phyloP scores from a whole-genome alignment of 2,888 invertebrate genomes.

The Hybos culiciformis region DNA sequence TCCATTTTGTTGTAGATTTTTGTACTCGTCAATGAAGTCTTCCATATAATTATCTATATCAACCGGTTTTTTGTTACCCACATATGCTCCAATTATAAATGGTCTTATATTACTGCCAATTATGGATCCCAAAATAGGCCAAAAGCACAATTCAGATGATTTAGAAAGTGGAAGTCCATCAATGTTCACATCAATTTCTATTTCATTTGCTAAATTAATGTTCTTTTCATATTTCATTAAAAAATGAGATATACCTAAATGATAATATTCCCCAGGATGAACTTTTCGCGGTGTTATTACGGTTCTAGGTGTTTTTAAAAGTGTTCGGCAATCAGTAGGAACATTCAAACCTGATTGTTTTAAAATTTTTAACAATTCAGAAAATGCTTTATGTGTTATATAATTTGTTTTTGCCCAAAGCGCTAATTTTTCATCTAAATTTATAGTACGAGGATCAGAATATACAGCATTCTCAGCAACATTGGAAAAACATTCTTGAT shows the following conservation, averaged over 20 bases:
- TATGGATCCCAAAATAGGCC: conserved; percentile 2
- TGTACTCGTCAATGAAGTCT: background rate
- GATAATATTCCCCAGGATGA: background rate
- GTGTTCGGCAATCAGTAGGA: background rate
- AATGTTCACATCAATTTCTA: conserved; percentile 3
- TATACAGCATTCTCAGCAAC: background rate
- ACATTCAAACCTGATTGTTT: background rate
- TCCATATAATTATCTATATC: background rate
- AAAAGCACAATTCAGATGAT: conserved; percentile 1
- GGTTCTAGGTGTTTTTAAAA: background rate
- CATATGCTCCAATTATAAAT: background rate
- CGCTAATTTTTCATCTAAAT: background rate
- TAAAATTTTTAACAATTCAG: background rate
- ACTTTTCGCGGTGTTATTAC: background rate
- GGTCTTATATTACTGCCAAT: background rate
- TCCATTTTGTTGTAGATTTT: background rate
- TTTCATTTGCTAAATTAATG: conserved; percentile 1
- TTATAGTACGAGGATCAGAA: background rate
- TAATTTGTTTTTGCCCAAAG: background rate
- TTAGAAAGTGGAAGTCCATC: conserved; percentile 3
- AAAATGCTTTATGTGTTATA: background rate
- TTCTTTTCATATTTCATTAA: background rate
- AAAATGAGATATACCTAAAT: background rate
- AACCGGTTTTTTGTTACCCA: background rate
- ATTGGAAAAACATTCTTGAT: background rate